These are phyloP conservation scores for Pseudomyrmex sp. DNA, from an alignment of 1,140 invertebrate genomes.

Conservation along the genomic window DNA sequence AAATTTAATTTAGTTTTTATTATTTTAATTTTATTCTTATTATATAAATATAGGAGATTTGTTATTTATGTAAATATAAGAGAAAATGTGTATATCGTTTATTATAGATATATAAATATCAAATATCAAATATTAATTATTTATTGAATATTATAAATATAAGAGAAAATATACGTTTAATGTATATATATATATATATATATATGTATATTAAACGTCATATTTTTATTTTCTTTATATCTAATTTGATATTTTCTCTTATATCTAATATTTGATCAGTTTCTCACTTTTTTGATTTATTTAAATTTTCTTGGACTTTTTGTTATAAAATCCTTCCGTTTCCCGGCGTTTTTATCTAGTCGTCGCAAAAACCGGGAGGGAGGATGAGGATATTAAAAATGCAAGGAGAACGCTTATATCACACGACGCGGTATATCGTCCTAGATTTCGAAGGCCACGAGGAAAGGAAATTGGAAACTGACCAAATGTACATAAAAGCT, in stretches of 20 bases:
- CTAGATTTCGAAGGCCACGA: not conserved
- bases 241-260: not conserved
- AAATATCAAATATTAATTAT: too few species aligned
- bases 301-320: not conserved
- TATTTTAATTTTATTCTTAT: too few species aligned
- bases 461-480: conserved; percentile 65
- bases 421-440: not conserved
- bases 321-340: not conserved
- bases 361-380: not conserved
- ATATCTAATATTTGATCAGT: not conserved
- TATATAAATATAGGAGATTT: too few species aligned
- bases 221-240: not conserved
- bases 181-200: too few species aligned
- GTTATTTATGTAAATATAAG: too few species aligned
- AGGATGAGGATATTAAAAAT: not conserved
- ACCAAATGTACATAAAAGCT: conserved; percentile 71
- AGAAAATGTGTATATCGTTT: too few species aligned
- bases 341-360: not conserved
- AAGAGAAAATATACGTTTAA: too few species aligned
- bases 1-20: too few species aligned
- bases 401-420: not conserved
- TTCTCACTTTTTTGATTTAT: not conserved
- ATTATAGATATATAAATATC: too few species aligned
- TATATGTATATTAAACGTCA: not conserved
- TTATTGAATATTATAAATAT: too few species aligned